Base-by-base conservation (phyloP, 2,113 vertebrate species). In the Suricata suricatta region DNA sequence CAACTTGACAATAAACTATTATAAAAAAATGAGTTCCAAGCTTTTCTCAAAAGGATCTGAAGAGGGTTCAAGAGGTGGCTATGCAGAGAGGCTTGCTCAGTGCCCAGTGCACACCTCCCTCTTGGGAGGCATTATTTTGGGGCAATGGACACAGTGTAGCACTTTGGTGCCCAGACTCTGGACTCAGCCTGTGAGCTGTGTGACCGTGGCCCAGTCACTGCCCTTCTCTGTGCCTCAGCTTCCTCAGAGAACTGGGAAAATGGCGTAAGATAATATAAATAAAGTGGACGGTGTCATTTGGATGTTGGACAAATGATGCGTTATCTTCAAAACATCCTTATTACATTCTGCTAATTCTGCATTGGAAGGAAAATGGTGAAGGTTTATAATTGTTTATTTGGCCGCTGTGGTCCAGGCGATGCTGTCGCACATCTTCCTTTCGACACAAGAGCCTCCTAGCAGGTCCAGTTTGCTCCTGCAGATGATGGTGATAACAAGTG, bases 381-480 rank as follows among this genome's bases (percentile, higher is more conserved):
- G 41, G 29, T 71, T 77, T 23, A 19, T 16, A 17, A 50, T n/a
- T 50, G n/a, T 76, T 69, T 17, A 33, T 27, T 66, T 64, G 57
- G 66, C 31, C 13, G 3, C 11, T 77, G 54, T 10, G 74, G 52
- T 64, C 89, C 47, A 35, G 54, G n/a, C 66, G 14, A 5, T 0
- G 1, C 57, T 25, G 19, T 27, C 41, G n/a, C 5, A 0, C 25
- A 2, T n/a, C 27, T 21, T 72, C 19, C 77, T 35, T 64, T 13
- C 35, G 57, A 12, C n/a, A 17, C 11, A 0, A 31, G 60, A 8
- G 0, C 3, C 0, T 87, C 54, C 69, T 35, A 50, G 35, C 4
- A 77, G 35, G 57, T 66, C n/a, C 25, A 0, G 15, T 41, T 57
- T 29, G n/a, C 38, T 50, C 29, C 11, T 31, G 69, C 8, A 25